Percentiles rank a stretch among this genome's conserved stretches.
These are phyloP conservation scores for Dallia pectoralis DNA, from an alignment of 2,797 vertebrate species.

Conservation along the genomic window DNA sequence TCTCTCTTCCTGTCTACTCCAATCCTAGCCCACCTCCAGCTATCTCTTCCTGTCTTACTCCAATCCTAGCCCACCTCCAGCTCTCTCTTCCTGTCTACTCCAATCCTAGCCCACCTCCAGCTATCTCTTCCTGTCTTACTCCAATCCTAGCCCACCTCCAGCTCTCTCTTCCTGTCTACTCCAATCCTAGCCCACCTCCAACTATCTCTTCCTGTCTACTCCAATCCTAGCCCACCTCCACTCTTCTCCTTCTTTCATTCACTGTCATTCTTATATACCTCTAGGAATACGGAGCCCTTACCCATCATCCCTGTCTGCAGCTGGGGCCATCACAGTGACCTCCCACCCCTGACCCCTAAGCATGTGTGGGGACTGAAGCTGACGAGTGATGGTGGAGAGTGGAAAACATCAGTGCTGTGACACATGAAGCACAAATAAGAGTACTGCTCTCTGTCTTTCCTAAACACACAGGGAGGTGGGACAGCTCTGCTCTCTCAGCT, in stretches of 20 bases:
- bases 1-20: conserved; percentile 30
- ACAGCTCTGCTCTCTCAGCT: conserved; percentile 56
- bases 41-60: conserved; percentile 18
- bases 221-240: conserved; percentile 27
- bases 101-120: conserved; percentile 26
- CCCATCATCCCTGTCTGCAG: conserved; percentile 55
- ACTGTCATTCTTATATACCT: background rate
- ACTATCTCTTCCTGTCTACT: conserved; percentile 31
- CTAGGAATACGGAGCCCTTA: conserved; percentile 33
- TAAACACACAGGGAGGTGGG: conserved; percentile 31
- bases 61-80: conserved; percentile 26
- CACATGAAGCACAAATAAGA: conserved; percentile 20
- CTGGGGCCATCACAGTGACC: conserved; percentile 57
- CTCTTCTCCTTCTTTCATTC: background rate
- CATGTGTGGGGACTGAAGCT: conserved; percentile 16
- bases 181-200: conserved; percentile 20
- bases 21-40: conserved; percentile 24
- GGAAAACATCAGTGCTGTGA: conserved; percentile 28
- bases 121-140: conserved; percentile 16
- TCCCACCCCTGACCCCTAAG: conserved; percentile 60
- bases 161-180: conserved; percentile 16
- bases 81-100: conserved; percentile 17
- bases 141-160: conserved; percentile 27
- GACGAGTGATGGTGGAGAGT: background rate
- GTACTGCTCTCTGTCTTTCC: background rate